Evolutionary conservation across 2,797 vertebrate species (phyloP).

Genomic region (Melanotaenia parkinsoni): DNA sequence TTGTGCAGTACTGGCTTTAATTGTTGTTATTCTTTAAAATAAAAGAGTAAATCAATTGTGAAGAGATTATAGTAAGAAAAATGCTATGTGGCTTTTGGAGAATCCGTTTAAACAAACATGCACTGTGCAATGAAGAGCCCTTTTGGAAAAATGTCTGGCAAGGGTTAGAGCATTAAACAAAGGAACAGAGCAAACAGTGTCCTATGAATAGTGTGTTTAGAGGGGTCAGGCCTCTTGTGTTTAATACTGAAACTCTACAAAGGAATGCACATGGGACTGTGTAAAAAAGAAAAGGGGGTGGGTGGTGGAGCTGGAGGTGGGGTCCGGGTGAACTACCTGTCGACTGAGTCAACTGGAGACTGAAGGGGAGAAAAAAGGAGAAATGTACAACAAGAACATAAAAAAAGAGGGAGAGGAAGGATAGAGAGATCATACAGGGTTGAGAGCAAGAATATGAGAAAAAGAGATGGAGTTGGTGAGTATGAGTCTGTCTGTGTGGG

Average conservation of each 20-base stretch:
- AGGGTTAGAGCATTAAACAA: constrained; percentile 58
- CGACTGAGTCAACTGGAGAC: constrained; percentile 63
- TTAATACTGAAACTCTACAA: constrained; percentile 78
- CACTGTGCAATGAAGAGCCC: constrained; percentile 31
- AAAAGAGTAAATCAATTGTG: constrained; percentile 2
- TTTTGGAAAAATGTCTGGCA: constrained; percentile 47
- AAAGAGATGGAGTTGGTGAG: constrained; percentile 31
- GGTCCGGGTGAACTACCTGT: constrained; percentile 64
- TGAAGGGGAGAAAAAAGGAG: constrained; percentile 37
- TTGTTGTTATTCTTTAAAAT: constrained; percentile 3
- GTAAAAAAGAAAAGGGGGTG: constrained; percentile 33
- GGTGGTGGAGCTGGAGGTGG: constrained; percentile 58
- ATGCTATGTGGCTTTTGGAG: constrained; percentile 12
- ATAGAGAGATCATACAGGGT: constrained; percentile 28
- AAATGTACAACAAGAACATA: constrained; percentile 54
- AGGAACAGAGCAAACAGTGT: constrained; percentile 48
- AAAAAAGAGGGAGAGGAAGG: constrained; percentile 10
- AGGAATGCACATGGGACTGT: constrained; percentile 78
- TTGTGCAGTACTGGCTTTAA: background rate
- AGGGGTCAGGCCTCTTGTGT: constrained; percentile 56
- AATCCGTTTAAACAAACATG: constrained; percentile 36
- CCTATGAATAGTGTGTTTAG: constrained; percentile 61
- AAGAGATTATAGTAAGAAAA: constrained; percentile 13
- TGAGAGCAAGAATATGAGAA: constrained; percentile 48
- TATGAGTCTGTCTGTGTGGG: constrained; percentile 17